These are phyloP conservation scores for Tipula confusa DNA, from an alignment of 2,888 invertebrate genomes.

Conservation along the genomic window DNA sequence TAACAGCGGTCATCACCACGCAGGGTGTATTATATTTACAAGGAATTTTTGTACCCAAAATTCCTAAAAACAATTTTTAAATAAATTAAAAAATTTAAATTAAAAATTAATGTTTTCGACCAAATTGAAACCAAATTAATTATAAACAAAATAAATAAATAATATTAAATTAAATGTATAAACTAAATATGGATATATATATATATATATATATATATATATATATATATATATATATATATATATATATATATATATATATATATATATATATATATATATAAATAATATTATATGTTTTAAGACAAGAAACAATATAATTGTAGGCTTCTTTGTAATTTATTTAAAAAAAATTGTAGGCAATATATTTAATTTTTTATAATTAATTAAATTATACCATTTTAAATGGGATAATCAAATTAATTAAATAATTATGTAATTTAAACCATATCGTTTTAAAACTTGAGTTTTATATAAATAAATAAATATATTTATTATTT, in stretches of 20 bases:
- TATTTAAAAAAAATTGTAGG: constrained; percentile 27
- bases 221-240: not conserved
- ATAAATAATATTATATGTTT: constrained; percentile 17
- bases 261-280: not conserved
- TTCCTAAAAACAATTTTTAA: constrained; percentile 41
- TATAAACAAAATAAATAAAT: constrained; percentile 26
- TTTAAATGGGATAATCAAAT: not conserved
- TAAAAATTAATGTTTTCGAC: constrained; percentile 13
- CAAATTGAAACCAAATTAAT: constrained; percentile 26
- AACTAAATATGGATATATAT: not conserved
- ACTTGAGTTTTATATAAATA: not conserved
- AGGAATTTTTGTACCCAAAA: constrained; percentile 49
- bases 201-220: not conserved
- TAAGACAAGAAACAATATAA: constrained; percentile 16
- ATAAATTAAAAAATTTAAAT: constrained; percentile 12
- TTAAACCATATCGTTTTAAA: not conserved
- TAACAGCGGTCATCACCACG: constrained; percentile 51
- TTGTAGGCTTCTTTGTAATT: constrained; percentile 28
- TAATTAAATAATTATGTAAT: not conserved
- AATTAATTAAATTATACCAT: constrained; percentile 26
- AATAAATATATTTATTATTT: not conserved
- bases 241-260: not conserved
- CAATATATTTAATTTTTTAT: not conserved
- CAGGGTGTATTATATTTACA: constrained; percentile 48
- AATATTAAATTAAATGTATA: constrained; percentile 26